These are phyloP conservation scores for Takifugu ocellatus DNA, from an alignment of 2,797 vertebrate species.

Conservation along the genomic window DNA sequence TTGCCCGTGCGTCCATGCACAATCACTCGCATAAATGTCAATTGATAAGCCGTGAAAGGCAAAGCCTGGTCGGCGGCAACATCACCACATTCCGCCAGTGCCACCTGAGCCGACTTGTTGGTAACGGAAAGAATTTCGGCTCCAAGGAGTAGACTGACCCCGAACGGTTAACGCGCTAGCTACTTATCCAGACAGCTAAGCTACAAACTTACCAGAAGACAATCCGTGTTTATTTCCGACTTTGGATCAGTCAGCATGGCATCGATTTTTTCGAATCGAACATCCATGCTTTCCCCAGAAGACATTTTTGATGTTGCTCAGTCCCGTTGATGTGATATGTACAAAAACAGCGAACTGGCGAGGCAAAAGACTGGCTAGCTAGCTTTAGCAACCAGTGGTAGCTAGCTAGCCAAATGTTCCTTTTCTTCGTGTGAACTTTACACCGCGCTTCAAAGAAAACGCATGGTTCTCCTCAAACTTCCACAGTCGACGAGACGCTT, in stretches of 20 bases:
- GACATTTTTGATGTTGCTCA: slow-evolving; percentile 80
- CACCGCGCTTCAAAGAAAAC: slow-evolving; percentile 64
- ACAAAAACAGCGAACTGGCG: slow-evolving; percentile 61
- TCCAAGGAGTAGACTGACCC: slow-evolving; percentile 60
- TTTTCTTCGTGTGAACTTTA: slow-evolving; percentile 68
- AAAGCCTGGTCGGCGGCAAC: neutral
- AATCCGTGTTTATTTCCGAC: slow-evolving; percentile 98
- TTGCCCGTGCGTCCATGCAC: too few species aligned
- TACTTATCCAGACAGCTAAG: slow-evolving; percentile 37
- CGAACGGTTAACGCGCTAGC: slow-evolving; percentile 51
- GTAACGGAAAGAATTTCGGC: slow-evolving; percentile 46
- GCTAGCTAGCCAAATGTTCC: slow-evolving; percentile 69
- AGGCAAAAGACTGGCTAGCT: slow-evolving; percentile 61
- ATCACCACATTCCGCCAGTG: slow-evolving; percentile 31
- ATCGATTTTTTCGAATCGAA: slow-evolving; percentile 97
- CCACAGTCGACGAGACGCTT: slow-evolving; percentile 53
- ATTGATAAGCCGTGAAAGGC: too few species aligned
- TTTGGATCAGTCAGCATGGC: slow-evolving; percentile 94
- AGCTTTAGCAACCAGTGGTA: slow-evolving; percentile 63
- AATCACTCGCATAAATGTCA: too few species aligned
- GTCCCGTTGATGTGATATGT: slow-evolving; percentile 44
- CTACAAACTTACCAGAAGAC: slow-evolving; percentile 91
- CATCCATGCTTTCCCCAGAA: slow-evolving; percentile 86
- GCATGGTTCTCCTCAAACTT: slow-evolving; percentile 60
- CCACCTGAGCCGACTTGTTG: slow-evolving; percentile 43